A percentile compares a stretch with the other conserved stretches of the same genome.
phyloP scores from a whole-genome alignment of 2,888 invertebrate species.

The Papilio gigon region DNA sequence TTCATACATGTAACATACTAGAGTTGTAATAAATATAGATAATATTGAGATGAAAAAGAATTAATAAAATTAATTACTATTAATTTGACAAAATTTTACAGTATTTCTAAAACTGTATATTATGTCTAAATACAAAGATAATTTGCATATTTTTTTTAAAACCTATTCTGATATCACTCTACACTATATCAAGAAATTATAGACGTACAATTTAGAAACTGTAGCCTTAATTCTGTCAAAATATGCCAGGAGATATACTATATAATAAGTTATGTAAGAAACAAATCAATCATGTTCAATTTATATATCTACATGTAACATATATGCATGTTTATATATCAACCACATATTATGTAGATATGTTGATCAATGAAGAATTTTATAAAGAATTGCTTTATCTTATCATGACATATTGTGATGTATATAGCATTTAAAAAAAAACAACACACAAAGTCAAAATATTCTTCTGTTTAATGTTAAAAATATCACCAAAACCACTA shows the following conservation, averaged over 20 bases:
- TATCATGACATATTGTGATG: neutral
- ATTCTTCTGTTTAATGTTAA: too few species aligned
- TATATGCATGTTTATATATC: neutral
- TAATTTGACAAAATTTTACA: too few species aligned
- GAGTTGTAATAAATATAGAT: too few species aligned
- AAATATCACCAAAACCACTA: neutral
- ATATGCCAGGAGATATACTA: conserved; percentile 14
- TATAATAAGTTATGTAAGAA: conserved; percentile 6
- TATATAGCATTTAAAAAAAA: too few species aligned
- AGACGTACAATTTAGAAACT: neutral
- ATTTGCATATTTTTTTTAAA: too few species aligned
- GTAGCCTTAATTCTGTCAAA: conserved; percentile 19
- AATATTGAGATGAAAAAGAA: too few species aligned
- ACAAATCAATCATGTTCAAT: neutral
- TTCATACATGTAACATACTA: too few species aligned
- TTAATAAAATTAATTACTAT: too few species aligned
- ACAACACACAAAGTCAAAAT: too few species aligned
- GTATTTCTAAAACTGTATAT: neutral
- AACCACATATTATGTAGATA: neutral
- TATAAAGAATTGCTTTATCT: neutral
- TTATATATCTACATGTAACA: neutral
- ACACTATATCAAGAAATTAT: neutral
- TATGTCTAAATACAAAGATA: neutral
- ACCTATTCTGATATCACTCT: too few species aligned
- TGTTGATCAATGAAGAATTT: neutral